These are phyloP conservation scores for Psilopsiagon aymara DNA, from an alignment of 2,113 vertebrate species.

Conservation along the genomic window DNA sequence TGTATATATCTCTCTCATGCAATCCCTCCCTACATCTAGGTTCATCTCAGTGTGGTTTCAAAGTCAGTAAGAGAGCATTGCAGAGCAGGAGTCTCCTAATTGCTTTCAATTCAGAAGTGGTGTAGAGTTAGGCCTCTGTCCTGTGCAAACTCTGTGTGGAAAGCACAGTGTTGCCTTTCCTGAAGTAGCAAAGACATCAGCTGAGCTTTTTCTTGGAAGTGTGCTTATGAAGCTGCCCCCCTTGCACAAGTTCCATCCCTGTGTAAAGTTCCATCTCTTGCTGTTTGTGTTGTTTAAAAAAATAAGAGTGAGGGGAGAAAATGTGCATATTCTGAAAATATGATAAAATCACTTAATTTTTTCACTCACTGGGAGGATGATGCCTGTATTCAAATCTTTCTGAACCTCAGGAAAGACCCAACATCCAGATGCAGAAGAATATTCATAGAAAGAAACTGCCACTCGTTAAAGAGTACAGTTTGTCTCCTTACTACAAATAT, in stretches of 20 bases:
- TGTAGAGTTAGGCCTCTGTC: neutral
- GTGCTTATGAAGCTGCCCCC: neutral
- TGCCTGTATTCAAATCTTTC: neutral
- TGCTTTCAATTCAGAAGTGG: neutral
- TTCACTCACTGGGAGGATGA: neutral
- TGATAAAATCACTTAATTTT: neutral
- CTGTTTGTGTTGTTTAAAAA: neutral
- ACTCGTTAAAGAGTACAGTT: neutral
- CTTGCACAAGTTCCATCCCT: neutral
- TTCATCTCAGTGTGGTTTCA: neutral
- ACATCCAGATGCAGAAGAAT: neutral
- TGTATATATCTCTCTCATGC: neutral
- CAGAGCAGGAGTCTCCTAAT: neutral
- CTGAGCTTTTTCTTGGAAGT: neutral
- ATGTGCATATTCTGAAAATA: neutral
- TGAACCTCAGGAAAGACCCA: neutral
- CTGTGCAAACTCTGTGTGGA: neutral
- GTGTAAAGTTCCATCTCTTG: neutral
- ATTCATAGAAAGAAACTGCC: neutral
- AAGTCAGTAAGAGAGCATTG: neutral
- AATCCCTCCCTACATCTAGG: neutral
- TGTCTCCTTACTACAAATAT: neutral
- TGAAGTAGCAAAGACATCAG: neutral
- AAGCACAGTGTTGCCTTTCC: neutral
- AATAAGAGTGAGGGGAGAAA: neutral